Evolutionary conservation across 1,140 invertebrate species (phyloP).

Genomic region (Scaptomyza pallida): DNA sequence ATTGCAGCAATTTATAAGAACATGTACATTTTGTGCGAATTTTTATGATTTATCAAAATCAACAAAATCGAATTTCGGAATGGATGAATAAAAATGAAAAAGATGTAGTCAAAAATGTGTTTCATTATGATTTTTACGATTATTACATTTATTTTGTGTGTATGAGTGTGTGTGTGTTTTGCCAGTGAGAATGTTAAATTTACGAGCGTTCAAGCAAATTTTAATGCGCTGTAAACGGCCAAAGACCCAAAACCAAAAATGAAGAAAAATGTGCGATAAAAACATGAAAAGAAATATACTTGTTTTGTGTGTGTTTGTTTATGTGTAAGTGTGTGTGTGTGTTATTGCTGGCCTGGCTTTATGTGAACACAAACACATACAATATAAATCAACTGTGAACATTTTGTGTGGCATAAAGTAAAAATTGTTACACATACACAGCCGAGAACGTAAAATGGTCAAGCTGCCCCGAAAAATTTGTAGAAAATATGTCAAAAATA

Average conservation of each 20-base stretch:
- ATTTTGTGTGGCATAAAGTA: constrained; percentile 63
- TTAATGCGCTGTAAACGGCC: constrained; percentile 62
- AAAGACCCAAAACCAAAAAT: constrained; percentile 43
- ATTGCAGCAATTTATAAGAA: constrained; percentile 18
- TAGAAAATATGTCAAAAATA: constrained; percentile 73
- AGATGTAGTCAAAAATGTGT: constrained; percentile 32
- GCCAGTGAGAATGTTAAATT: constrained; percentile 48
- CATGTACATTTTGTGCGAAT: constrained; percentile 29
- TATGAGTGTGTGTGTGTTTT: constrained; percentile 4
- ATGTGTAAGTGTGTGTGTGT: too few relatives aligned
- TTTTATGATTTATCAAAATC: background rate
- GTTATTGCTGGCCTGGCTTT: constrained; percentile 14
- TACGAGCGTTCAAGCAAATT: constrained; percentile 65
- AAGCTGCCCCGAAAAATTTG: constrained; percentile 53
- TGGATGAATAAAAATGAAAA: background rate
- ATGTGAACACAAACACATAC: constrained; percentile 2
- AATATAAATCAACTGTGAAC: constrained; percentile 75
- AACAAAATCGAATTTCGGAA: constrained; percentile 12
- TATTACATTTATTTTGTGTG: constrained; percentile 49
- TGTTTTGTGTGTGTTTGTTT: constrained; percentile 10
- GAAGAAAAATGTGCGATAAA: constrained; percentile 66
- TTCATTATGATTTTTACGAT: constrained; percentile 55
- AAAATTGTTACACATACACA: constrained; percentile 57
- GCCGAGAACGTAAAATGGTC: constrained; percentile 18
- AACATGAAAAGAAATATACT: constrained; percentile 60